These are phyloP conservation scores for Chaetophractus vellerosus DNA, from an alignment of 2,797 vertebrate genomes.

Conservation along the genomic window DNA sequence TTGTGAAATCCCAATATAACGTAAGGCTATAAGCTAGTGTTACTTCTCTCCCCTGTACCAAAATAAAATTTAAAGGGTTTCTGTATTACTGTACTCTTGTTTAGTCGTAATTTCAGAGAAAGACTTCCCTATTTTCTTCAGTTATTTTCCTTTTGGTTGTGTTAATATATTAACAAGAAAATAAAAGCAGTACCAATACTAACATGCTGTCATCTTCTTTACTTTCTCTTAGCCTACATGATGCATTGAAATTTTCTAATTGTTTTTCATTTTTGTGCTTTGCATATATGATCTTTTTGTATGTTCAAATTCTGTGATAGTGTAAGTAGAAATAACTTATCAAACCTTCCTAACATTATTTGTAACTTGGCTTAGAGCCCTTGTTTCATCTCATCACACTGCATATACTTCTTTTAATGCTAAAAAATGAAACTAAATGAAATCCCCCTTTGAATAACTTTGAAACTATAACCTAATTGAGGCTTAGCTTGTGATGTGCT, in stretches of 20 bases:
- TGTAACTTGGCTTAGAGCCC: conserved; percentile 18
- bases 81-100: not conserved
- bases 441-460: conserved; percentile 69
- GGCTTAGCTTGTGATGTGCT: conserved; percentile 53
- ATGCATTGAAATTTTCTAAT: not conserved
- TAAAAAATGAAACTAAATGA: conserved; percentile 70
- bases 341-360: conserved; percentile 56
- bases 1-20: not conserved
- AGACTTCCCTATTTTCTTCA: not conserved
- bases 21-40: not conserved
- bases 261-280: conserved; percentile 53
- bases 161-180: conserved; percentile 35
- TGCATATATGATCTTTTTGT: not conserved
- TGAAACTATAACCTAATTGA: conserved; percentile 25
- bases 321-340: conserved; percentile 55
- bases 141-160: not conserved
- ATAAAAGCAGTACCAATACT: not conserved
- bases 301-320: conserved; percentile 41
- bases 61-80: not conserved
- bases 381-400: conserved; percentile 73
- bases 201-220: conserved; percentile 39
- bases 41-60: not conserved
- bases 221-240: not conserved
- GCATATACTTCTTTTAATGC: conserved; percentile 52
- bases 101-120: conserved; percentile 42